These are phyloP conservation scores for Drosophila dives DNA, from an alignment of 2,888 invertebrate genomes.

Conservation along the genomic window DNA sequence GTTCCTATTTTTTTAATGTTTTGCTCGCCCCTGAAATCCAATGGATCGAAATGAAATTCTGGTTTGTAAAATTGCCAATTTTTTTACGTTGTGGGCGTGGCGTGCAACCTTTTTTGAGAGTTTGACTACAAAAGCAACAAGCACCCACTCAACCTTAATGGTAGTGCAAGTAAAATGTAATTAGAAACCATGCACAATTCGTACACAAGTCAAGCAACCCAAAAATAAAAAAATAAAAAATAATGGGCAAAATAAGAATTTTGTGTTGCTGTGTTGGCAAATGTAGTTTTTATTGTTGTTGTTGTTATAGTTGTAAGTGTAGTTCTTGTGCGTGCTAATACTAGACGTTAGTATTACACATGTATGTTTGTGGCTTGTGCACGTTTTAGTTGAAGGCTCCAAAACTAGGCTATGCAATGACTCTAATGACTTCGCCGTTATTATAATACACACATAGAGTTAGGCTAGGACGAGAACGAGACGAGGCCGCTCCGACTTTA, in stretches of 20 bases:
- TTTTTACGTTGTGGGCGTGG: constrained; percentile 51
- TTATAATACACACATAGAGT: constrained; percentile 60
- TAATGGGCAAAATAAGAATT: constrained; percentile 66
- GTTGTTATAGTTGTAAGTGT: constrained; percentile 26
- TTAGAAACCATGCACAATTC: constrained; percentile 50
- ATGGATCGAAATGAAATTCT: constrained; percentile 47
- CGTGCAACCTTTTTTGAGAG: constrained; percentile 53
- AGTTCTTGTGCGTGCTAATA: constrained; percentile 69
- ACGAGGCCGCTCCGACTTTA: constrained; percentile 60
- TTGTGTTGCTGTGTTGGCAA: constrained; percentile 40
- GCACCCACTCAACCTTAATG: constrained; percentile 28
- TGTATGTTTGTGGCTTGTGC: constrained; percentile 37
- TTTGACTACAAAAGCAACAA: constrained; percentile 53
- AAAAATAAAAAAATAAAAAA: constrained; percentile 15
- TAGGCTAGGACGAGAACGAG: constrained; percentile 37
- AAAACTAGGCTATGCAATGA: constrained; percentile 75
- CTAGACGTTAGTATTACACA: constrained; percentile 62
- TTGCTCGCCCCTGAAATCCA: constrained; percentile 1
- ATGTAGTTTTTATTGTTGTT: constrained; percentile 27
- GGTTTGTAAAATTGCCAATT: constrained; percentile 56
- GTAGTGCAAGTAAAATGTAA: constrained; percentile 54
- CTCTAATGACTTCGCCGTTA: constrained; percentile 76
- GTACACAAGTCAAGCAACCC: constrained; percentile 26
- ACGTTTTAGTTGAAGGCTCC: constrained; percentile 40
- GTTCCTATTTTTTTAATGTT: background rate